Percentiles rank a stretch among this genome's conserved stretches.
Conservation (phyloP, 2,888 invertebrate genomes). For the Invenusta paracnida region DNA sequence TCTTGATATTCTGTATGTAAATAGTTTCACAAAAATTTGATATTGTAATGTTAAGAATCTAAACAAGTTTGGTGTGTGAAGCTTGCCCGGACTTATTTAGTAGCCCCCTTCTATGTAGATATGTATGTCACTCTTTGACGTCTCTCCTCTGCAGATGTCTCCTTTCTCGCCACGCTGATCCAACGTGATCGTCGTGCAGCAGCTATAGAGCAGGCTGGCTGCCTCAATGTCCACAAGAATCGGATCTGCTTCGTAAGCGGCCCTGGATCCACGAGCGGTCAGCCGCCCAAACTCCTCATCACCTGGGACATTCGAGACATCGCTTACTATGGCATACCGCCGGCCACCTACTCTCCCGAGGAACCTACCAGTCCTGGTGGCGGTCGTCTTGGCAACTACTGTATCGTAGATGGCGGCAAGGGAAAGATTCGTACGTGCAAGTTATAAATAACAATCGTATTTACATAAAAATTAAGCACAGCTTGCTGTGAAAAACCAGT, state of each 20-base stretch:
- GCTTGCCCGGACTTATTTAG: too few species aligned
- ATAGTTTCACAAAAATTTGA: too few species aligned
- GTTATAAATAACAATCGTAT: not conserved
- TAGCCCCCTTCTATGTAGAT: too few species aligned
- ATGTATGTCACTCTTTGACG: too few species aligned
- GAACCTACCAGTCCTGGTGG: not conserved
- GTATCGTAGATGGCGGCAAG: not conserved
- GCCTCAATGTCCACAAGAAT: not conserved
- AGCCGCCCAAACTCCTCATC: conserved; percentile 17
- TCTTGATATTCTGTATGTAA: too few species aligned
- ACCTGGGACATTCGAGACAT: not conserved
- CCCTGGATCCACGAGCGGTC: not conserved
- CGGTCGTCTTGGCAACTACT: not conserved
- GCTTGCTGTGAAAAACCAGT: too few species aligned
- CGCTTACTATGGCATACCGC: not conserved
- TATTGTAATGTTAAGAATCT: too few species aligned
- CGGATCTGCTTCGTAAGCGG: conserved; percentile 10
- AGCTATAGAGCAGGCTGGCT: not conserved
- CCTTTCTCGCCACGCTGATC: not conserved
- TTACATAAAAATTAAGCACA: not conserved
- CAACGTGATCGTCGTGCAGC: not conserved
- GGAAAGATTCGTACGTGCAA: not conserved
- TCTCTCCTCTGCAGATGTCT: not conserved
- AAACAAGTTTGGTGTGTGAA: too few species aligned
- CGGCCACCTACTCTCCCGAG: not conserved